phyloP scores from a whole-genome alignment of 2,888 invertebrate species.

The Hirtodrosophila duncani region DNA sequence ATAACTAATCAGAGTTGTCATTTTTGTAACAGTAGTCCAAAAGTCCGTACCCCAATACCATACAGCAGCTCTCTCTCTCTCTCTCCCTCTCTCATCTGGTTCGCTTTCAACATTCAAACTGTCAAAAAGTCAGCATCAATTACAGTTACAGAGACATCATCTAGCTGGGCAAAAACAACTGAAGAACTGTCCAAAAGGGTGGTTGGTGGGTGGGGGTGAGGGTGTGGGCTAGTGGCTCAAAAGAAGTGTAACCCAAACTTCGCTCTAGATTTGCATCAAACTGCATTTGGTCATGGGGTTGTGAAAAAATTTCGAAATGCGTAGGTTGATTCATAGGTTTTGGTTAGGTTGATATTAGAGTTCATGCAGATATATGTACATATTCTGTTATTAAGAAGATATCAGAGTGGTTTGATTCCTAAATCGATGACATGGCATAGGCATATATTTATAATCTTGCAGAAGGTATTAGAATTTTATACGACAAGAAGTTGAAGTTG shows the following conservation, averaged over 20 bases:
- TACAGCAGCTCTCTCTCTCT: slow-evolving; percentile 17
- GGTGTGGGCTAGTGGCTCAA: slow-evolving; percentile 39
- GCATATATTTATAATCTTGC: no score
- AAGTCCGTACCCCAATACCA: slow-evolving; percentile 17
- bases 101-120: slow-evolving; percentile 70
- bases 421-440: no score
- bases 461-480: background rate
- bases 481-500: background rate
- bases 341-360: no score
- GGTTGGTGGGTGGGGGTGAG: background rate
- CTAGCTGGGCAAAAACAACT: slow-evolving; percentile 41
- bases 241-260: slow-evolving; percentile 51
- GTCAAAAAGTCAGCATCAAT: slow-evolving; percentile 77
- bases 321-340: slow-evolving; percentile 23
- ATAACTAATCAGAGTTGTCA: slow-evolving; percentile 71
- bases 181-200: slow-evolving; percentile 26
- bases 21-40: slow-evolving; percentile 42
- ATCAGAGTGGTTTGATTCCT: no score
- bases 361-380: background rate
- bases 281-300: slow-evolving; percentile 53
- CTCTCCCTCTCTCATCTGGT: slow-evolving; percentile 40
- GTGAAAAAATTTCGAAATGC: slow-evolving; percentile 8
- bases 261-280: slow-evolving; percentile 66
- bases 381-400: no score
- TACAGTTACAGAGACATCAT: slow-evolving; percentile 68